Conservation (phyloP, 92 coral and sea anemone species). For the Virgularia gustaviana region DNA sequence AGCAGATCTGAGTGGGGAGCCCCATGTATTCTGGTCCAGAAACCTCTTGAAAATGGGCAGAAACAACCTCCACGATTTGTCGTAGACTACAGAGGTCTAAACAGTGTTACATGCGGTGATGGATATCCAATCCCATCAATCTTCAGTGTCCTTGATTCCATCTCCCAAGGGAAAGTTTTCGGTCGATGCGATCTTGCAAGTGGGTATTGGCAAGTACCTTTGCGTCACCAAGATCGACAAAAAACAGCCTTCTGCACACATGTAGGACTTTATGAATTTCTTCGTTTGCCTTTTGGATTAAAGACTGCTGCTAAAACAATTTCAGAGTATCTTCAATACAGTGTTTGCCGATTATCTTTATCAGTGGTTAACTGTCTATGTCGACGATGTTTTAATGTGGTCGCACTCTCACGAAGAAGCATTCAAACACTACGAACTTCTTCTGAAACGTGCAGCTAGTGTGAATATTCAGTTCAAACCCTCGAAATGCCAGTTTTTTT, state of each 20-base stretch:
- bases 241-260: conserved; percentile 33
- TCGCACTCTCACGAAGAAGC: conserved; percentile 11
- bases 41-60: too few species aligned
- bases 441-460: neutral
- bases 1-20: conserved; percentile 60
- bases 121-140: conserved; percentile 52
- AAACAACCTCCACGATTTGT: conserved; percentile 57
- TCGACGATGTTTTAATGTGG: conserved; percentile 20
- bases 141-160: conserved; percentile 45
- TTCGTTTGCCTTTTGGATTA: conserved; percentile 9
- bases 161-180: conserved; percentile 50
- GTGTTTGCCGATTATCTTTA: conserved; percentile 8
- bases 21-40: conserved; percentile 50
- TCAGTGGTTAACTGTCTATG: conserved; percentile 22
- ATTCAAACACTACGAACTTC: conserved; percentile 13
- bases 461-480: conserved; percentile 23
- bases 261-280: conserved; percentile 26
- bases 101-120: conserved; percentile 48
- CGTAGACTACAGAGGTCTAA: conserved; percentile 53
- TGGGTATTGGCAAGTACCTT: conserved; percentile 55
- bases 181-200: conserved; percentile 43
- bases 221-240: conserved; percentile 21
- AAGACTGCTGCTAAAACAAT: conserved; percentile 7
- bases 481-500: conserved; percentile 17
- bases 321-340: conserved; percentile 1